Evolutionary conservation across 2,113 vertebrate genomes (phyloP).

Genomic region (Neogale vison): DNA sequence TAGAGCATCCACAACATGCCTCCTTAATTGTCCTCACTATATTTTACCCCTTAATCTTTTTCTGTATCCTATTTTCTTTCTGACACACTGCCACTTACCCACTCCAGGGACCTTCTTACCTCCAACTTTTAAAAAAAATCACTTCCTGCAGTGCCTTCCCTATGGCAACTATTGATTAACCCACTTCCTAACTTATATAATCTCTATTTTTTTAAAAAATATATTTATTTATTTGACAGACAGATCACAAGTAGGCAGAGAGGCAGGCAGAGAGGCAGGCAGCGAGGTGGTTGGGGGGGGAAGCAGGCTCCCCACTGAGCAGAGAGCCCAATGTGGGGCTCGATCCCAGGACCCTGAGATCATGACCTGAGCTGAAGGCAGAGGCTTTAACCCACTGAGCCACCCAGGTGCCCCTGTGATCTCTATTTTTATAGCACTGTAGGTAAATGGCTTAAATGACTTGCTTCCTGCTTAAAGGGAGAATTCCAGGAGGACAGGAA

Average conservation of each 20-base stretch:
- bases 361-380: too few species aligned
- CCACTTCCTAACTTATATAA: neutral
- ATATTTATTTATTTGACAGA: too few species aligned
- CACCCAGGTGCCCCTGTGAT: neutral
- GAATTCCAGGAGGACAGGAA: neutral
- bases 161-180: neutral
- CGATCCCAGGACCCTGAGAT: too few species aligned
- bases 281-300: too few species aligned
- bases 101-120: neutral
- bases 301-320: too few species aligned
- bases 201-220: too few species aligned
- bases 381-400: too few species aligned
- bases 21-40: neutral
- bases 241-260: too few species aligned
- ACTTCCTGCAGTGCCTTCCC: neutral
- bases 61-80: slow-evolving; percentile 27
- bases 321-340: too few species aligned
- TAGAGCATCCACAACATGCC: neutral
- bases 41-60: slow-evolving; percentile 34
- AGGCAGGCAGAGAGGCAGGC: too few species aligned
- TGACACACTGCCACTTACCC: neutral
- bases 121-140: neutral
- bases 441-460: neutral
- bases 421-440: neutral
- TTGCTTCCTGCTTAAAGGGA: neutral